Base-by-base conservation (phyloP, 1,140 invertebrate species). In the Solen grandis region DNA sequence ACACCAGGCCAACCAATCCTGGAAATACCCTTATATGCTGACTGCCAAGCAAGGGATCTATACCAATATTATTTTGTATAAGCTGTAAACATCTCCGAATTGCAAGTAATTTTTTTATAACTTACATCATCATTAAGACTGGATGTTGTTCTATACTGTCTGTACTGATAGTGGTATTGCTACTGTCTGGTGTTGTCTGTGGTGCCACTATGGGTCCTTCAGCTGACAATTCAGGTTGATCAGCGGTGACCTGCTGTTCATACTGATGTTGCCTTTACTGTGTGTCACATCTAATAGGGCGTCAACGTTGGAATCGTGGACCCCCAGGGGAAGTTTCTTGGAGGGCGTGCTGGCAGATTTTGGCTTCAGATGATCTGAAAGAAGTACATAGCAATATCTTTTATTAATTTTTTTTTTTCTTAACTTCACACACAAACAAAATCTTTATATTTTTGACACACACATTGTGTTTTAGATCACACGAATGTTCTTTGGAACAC, bases 241-340 rank as follows among this genome's bases (percentile, higher is more conserved):
- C 16, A 66, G 35, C 1, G 16, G 35, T n/a, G 75, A 59, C 16
- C 52, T 78, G 25, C 75, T 78, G 35, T 69, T 78, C 19, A 60
- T 41, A 35, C 75, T 78, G 13, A 78, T 60, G 25, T 76, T 76
- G 41, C 59, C 50, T 10, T 54, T 22, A n/a, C 73, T 76, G 19
- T 22, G 57, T 10, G 22, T 46, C 10, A 66, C 63, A 38, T 35
- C 35, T 19, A 46, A 19, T 19, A 19, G 8, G 10, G 65, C 63
- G 5, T 50, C 46, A 25, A 78, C 52, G 27, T 78, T 78, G 5
- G 75, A 38, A 41, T 78, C 75, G 36, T 77, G n/a, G 5, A 66
- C 22, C 10, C 54, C 54, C 0, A 59, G 29, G 3, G 54, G 35
- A 0, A 68, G 36, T 31, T 46, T 68, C 52, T 76, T 76, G 10